Conservation (phyloP, 2,113 vertebrate genomes). For the Bos taurus region DNA sequence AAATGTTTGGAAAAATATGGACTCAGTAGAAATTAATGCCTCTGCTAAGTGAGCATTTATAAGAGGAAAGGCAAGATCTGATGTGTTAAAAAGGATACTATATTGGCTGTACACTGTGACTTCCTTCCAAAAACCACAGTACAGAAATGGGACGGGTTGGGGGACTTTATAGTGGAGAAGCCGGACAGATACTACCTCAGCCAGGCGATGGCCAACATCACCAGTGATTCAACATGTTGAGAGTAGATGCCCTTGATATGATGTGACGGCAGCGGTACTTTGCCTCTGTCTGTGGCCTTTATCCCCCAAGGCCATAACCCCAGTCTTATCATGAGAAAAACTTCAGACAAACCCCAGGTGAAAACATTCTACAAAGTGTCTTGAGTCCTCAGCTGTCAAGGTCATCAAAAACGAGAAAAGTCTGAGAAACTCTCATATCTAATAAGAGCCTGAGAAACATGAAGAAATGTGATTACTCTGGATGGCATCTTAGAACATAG, state of each 20-base stretch:
- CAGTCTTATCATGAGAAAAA: background rate
- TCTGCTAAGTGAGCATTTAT: background rate
- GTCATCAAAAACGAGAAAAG: background rate
- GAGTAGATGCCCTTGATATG: background rate
- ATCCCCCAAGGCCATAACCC: background rate
- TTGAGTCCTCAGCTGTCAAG: background rate
- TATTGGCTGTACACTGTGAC: background rate
- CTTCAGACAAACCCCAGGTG: background rate
- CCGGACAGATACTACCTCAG: background rate
- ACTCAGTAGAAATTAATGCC: background rate
- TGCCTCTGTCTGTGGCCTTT: background rate
- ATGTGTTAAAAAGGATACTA: background rate
- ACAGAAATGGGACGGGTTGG: background rate
- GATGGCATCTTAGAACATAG: background rate
- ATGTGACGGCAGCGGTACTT: background rate
- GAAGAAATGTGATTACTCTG: background rate
- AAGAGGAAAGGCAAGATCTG: background rate
- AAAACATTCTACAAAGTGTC: background rate
- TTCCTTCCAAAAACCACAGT: background rate
- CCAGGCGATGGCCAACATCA: background rate
- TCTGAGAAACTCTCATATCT: background rate
- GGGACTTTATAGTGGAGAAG: background rate
- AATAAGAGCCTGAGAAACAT: background rate
- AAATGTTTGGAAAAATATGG: background rate
- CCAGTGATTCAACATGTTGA: background rate